Conservation (phyloP, 2,797 vertebrate species). For the Catharus ustulatus region DNA sequence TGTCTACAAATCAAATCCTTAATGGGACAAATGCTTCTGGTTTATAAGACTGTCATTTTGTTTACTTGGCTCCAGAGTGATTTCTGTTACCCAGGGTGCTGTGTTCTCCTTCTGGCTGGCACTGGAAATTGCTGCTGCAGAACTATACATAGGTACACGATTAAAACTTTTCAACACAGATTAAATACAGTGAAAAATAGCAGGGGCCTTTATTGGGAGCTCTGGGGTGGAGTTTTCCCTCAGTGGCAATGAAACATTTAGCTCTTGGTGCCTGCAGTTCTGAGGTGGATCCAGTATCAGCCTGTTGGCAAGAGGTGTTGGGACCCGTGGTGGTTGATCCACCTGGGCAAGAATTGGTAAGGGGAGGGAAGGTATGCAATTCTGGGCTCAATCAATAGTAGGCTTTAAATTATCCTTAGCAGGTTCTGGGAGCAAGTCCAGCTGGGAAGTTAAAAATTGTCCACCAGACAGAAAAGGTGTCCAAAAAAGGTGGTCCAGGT, state of each 20-base stretch:
- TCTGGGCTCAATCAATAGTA: background rate
- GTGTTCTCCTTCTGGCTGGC: background rate
- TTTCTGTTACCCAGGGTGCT: background rate
- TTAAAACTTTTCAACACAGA: background rate
- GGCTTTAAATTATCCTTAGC: background rate
- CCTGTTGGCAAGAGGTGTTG: background rate
- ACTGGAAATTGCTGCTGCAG: background rate
- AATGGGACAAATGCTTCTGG: background rate
- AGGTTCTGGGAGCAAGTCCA: background rate
- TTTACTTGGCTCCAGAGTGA: background rate
- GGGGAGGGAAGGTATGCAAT: background rate
- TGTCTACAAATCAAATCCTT: background rate
- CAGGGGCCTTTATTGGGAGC: background rate
- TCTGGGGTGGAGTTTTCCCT: background rate
- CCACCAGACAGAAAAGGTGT: background rate
- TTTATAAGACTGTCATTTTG: constrained; percentile 21
- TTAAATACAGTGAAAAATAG: background rate
- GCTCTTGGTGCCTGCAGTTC: background rate
- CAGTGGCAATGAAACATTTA: rapidly evolving
- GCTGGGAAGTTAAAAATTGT: background rate
- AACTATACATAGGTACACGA: background rate
- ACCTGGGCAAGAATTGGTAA: background rate
- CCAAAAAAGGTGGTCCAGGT: background rate
- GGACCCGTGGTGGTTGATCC: background rate
- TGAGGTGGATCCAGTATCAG: background rate